Conservation (phyloP, 2,797 vertebrate genomes). For the Molossus molossus region DNA sequence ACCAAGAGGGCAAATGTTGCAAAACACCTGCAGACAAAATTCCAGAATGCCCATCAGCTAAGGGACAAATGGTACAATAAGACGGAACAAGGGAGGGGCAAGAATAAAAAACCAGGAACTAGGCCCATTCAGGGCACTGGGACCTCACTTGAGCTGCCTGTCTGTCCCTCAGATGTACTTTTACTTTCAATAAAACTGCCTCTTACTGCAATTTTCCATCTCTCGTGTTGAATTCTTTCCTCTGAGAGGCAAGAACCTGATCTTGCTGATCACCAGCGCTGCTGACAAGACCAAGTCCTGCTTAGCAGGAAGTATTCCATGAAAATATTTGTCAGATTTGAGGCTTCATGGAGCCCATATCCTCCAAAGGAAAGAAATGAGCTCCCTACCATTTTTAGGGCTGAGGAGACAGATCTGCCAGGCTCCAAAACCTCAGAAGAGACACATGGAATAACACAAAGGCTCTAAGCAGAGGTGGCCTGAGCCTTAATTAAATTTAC, state of each 20-base stretch:
- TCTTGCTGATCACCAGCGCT: background rate
- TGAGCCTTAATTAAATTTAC: slow-evolving; percentile 19
- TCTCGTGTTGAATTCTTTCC: background rate
- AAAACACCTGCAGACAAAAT: background rate
- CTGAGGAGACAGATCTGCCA: background rate
- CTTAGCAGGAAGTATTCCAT: background rate
- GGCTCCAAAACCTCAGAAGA: background rate
- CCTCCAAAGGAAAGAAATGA: background rate
- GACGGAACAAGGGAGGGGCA: background rate
- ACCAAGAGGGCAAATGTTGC: background rate
- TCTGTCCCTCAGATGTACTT: background rate
- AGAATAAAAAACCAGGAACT: background rate
- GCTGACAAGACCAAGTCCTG: background rate
- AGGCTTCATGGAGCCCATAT: background rate
- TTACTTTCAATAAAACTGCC: background rate
- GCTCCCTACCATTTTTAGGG: background rate
- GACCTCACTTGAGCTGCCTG: background rate
- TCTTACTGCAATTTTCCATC: background rate
- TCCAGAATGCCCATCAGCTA: background rate
- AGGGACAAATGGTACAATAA: background rate
- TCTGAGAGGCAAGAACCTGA: background rate
- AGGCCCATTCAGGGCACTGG: background rate
- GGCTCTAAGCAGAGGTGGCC: background rate
- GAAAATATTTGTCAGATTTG: background rate
- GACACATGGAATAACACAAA: background rate